Percentiles rank a stretch among this genome's conserved stretches.
These are phyloP conservation scores for Poeciliopsis paucimaculata DNA, from an alignment of 2,797 vertebrate species.

Conservation along the genomic window DNA sequence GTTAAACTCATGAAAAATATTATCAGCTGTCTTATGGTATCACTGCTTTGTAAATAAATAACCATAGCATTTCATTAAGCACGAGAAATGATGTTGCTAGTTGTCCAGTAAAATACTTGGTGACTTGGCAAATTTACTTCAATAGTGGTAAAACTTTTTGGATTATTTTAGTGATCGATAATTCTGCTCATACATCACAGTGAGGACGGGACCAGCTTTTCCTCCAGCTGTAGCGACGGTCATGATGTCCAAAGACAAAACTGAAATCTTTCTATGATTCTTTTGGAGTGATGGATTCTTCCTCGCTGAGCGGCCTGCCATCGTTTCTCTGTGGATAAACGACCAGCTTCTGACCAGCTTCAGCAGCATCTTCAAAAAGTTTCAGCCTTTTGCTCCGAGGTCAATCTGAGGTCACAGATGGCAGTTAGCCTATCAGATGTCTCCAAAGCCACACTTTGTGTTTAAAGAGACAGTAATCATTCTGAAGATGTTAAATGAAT, in stretches of 20 bases:
- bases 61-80: background rate
- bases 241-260: background rate
- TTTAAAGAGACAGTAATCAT: background rate
- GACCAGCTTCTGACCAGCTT: too few species aligned
- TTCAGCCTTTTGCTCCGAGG: background rate
- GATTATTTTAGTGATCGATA: background rate
- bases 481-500: background rate
- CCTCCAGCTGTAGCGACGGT: background rate
- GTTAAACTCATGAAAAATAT: background rate
- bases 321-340: too few species aligned
- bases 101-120: background rate
- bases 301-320: too few species aligned
- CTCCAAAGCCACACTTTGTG: background rate
- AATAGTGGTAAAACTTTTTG: background rate
- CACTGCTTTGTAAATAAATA: background rate
- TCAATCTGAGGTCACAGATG: background rate
- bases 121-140: background rate
- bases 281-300: too few species aligned
- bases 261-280: background rate
- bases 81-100: background rate
- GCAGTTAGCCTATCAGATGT: background rate
- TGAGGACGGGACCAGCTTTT: background rate
- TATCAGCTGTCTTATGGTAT: background rate
- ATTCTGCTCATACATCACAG: background rate
- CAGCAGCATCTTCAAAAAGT: too few species aligned